Base-by-base conservation (phyloP, 2,113 vertebrate species). In the Athene cunicularia region DNA sequence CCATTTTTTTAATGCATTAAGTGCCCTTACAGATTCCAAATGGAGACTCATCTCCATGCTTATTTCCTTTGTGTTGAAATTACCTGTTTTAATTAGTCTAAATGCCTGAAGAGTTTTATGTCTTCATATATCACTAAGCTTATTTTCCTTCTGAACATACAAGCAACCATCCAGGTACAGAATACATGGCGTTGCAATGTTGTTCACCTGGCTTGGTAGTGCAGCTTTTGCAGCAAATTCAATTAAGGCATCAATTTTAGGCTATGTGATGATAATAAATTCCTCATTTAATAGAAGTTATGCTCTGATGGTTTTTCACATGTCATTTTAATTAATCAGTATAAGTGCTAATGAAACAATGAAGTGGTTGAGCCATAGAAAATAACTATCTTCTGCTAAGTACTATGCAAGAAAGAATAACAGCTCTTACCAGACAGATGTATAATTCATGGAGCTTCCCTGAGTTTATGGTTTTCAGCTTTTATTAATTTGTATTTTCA, bases 241-340 rank as follows among this genome's bases (percentile, higher is more conserved):
- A 73, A 33, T 53, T 86, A 77, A 77, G n/a, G 4, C 53, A 76
- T 83, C 50, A 55, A 5, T 93, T 90, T 94, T 93, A 88, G 39
- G 28, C 63, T 73, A 39, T 43, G 32, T 77, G 18, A 50, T 92
- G 58, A 43, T 71, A 80, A 80, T 47, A 83, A 86, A 90, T 73
- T 86, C 63, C 13, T n/a, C 67, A 19, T 35, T 64, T 93, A 85
- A 90, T 11, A 66, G 35, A 63, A 76, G 20, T 74, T 90, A 66
- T 80, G 56, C 35, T 92, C 92, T 90, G 20, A 43, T 86, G 41
- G 4, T n/a, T 94, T 96, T 88, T 49, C 11, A 58, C 8, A 15
- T 83, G 50, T 75, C 22, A 55, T 77, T 91, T 96, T 92, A 92
- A 86, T 95, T 90, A 85, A 88, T 94, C 33, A 4, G 4, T 64